Conservation (phyloP, 1,140 invertebrate species). For the Pemphigus obesinymphae region DNA sequence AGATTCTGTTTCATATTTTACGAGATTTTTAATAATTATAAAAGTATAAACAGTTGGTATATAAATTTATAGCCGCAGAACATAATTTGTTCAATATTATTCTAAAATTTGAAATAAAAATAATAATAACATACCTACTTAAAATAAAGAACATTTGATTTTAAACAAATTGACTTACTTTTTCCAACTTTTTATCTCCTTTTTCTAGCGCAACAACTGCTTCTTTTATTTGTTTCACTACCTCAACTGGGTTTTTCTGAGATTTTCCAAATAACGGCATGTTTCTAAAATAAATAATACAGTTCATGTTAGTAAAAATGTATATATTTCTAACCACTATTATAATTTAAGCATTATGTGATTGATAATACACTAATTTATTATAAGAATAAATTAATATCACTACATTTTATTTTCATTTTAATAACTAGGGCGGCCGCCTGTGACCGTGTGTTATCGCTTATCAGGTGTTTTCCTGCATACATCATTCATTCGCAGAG, state of each 20-base stretch:
- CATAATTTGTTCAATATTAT: too few species aligned
- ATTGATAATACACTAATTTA: neutral
- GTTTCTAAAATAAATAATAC: slow-evolving; percentile 42
- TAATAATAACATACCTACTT: neutral
- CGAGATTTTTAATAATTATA: too few species aligned
- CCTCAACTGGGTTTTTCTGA: slow-evolving; percentile 90
- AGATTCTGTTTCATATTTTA: too few species aligned
- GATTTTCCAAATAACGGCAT: slow-evolving; percentile 98
- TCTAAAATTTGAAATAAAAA: neutral
- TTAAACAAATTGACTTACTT: slow-evolving; percentile 55
- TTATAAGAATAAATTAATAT: neutral
- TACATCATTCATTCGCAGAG: too few species aligned
- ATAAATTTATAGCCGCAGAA: too few species aligned
- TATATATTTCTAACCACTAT: neutral
- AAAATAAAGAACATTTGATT: neutral
- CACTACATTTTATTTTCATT: neutral
- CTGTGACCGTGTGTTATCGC: too few species aligned
- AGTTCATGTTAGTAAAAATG: slow-evolving; percentile 2
- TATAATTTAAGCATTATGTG: neutral
- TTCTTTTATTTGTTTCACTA: slow-evolving; percentile 93
- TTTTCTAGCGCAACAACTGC: slow-evolving; percentile 85
- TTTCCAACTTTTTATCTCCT: slow-evolving; percentile 93
- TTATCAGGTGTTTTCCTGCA: too few species aligned
- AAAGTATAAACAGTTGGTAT: too few species aligned
- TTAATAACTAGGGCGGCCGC: too few species aligned